Percentiles rank a stretch among this genome's conserved stretches.
phyloP scores from a whole-genome alignment of 2,113 vertebrate genomes.

The Microtus ochrogaster region DNA sequence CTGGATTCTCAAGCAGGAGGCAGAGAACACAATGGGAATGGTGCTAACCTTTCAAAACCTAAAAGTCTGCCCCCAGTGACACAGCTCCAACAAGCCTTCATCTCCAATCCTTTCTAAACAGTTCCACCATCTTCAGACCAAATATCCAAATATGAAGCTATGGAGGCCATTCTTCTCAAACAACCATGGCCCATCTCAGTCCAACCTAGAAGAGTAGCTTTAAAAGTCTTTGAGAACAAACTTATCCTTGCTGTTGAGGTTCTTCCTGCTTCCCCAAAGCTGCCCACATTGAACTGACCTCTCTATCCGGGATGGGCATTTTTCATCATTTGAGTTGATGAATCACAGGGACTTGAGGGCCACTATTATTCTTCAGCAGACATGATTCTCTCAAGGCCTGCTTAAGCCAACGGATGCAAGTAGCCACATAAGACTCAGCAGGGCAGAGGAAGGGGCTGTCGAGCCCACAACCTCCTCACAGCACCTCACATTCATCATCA shows the following conservation, averaged over 20 bases:
- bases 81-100: neutral
- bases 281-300: neutral
- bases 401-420: neutral
- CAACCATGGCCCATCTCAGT: neutral
- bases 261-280: neutral
- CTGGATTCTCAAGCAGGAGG: neutral
- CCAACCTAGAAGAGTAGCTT: neutral
- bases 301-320: neutral
- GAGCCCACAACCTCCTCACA: constrained; percentile 26
- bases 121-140: neutral
- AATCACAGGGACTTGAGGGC: neutral
- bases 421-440: neutral
- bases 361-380: neutral
- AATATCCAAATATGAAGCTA: neutral
- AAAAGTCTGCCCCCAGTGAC: neutral
- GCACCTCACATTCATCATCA: neutral
- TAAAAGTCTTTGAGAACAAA: neutral
- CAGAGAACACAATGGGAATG: neutral
- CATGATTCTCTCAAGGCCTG: neutral
- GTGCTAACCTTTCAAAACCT: neutral
- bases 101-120: neutral
- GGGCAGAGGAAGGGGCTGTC: neutral
- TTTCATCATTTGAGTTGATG: neutral
- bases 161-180: too few relatives aligned
- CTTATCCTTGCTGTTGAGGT: rapidly evolving